Evolutionary conservation across 2,797 vertebrate genomes (phyloP).

Genomic region (Ctenopoma multispine): DNA sequence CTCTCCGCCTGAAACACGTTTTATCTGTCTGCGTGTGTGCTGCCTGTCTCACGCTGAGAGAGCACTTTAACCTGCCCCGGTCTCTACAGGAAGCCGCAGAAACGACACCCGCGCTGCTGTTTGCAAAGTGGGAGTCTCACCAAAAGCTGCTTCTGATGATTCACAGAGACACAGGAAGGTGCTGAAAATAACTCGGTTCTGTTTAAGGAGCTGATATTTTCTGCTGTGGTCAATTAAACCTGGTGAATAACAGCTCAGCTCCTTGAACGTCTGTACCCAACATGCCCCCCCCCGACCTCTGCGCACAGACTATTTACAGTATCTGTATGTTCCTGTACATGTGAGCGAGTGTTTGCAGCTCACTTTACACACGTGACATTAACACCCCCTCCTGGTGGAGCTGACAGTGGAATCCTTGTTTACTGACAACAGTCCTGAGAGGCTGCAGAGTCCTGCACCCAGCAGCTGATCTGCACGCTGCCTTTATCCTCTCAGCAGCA

Average conservation of each 20-base stretch:
- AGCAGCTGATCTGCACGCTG: no score
- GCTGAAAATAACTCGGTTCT: conserved; percentile 65
- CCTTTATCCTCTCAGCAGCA: no score
- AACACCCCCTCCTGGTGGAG: neutral
- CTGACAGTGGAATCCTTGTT: conserved; percentile 52
- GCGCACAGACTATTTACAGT: conserved; percentile 4
- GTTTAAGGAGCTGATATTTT: conserved; percentile 27
- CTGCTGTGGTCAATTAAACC: neutral
- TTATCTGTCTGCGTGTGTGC: conserved; percentile 7
- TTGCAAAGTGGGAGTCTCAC: neutral
- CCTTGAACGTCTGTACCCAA: neutral
- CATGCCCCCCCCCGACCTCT: neutral
- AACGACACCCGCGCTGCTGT: no score
- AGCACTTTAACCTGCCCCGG: neutral
- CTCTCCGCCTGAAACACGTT: conserved; percentile 6
- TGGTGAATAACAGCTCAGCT: neutral
- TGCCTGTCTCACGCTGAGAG: neutral
- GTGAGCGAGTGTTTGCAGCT: conserved; percentile 31
- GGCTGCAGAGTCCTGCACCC: conserved; percentile 45
- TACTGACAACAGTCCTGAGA: conserved; percentile 37
- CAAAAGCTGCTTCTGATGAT: conserved; percentile 21
- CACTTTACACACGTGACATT: conserved; percentile 23
- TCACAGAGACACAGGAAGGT: conserved; percentile 59
- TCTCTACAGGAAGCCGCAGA: conserved; percentile 23
- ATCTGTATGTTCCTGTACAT: neutral